phyloP scores from a whole-genome alignment of 2,113 vertebrate species.

The Malurus elegans region DNA sequence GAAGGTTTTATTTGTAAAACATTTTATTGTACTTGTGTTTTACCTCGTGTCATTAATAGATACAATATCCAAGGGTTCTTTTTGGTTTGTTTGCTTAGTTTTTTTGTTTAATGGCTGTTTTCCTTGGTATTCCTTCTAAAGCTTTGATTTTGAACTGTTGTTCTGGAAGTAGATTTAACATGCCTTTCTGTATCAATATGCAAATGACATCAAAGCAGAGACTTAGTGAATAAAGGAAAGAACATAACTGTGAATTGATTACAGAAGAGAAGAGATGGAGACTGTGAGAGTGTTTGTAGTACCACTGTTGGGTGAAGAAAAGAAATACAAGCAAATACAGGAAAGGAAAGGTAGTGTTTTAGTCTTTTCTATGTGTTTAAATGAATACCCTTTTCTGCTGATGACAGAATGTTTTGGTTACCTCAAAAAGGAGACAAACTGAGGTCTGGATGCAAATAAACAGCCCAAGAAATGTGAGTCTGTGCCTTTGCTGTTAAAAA shows the following conservation, averaged over 20 bases:
- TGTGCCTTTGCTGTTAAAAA: not conserved
- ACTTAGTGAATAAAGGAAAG: not conserved
- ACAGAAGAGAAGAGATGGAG: not conserved
- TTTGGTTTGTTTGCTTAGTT: accelerated
- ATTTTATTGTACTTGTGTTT: not conserved
- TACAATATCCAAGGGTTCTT: not conserved
- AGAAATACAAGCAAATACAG: not conserved
- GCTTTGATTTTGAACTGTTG: not conserved
- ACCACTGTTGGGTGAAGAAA: not conserved
- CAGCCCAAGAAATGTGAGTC: not conserved
- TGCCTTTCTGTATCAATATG: not conserved
- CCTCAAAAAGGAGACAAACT: not conserved
- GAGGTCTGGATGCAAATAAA: not conserved
- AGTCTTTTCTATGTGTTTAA: not conserved
- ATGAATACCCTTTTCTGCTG: not conserved
- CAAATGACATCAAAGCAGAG: not conserved
- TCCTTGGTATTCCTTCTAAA: not conserved
- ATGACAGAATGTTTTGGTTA: not conserved
- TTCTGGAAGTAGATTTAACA: not conserved
- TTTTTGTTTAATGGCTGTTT: not conserved
- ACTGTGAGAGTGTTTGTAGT: not conserved
- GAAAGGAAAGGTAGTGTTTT: not conserved
- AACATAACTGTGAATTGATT: not conserved
- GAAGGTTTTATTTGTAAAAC: not conserved
- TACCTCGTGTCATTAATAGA: not conserved